Conservation (phyloP, 2,888 invertebrate genomes). For the Drosophila robusta region DNA sequence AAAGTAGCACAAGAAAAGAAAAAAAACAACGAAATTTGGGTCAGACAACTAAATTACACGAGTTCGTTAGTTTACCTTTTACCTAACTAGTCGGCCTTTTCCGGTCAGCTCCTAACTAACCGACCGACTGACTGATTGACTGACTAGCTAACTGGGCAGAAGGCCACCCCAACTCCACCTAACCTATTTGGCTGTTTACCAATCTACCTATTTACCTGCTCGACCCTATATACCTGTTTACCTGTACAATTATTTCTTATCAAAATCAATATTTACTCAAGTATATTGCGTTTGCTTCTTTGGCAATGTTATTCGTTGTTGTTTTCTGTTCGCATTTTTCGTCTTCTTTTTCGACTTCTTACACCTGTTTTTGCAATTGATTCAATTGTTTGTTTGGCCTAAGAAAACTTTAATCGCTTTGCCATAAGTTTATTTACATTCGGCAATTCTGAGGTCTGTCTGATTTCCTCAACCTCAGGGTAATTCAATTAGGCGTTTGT, state of each 20-base stretch:
- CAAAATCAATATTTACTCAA: slow-evolving; percentile 72
- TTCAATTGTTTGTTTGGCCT: slow-evolving; percentile 35
- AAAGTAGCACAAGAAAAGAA: slow-evolving; percentile 22
- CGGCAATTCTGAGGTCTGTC: slow-evolving; percentile 3
- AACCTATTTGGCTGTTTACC: slow-evolving; percentile 12
- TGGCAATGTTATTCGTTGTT: slow-evolving; percentile 40
- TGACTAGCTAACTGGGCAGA: slow-evolving; percentile 6
- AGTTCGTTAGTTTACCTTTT: slow-evolving; percentile 18
- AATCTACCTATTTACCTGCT: slow-evolving; percentile 28
- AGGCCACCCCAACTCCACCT: not conserved
- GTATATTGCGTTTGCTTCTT: slow-evolving; percentile 58
- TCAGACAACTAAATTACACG: slow-evolving; percentile 54
- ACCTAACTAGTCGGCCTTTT: slow-evolving; percentile 8
- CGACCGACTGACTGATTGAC: not conserved
- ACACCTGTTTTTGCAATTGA: slow-evolving; percentile 34
- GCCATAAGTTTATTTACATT: slow-evolving; percentile 19
- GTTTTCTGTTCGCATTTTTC: not conserved
- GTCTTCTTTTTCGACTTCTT: slow-evolving; percentile 2
- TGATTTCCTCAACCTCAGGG: slow-evolving; percentile 8
- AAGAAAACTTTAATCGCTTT: slow-evolving; percentile 51
- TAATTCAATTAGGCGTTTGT: slow-evolving; percentile 34
- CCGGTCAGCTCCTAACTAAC: slow-evolving; percentile 12
- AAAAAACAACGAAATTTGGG: slow-evolving; percentile 55
- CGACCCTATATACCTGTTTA: slow-evolving; percentile 42
- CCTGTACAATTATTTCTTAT: slow-evolving; percentile 67